A percentile compares a stretch with the other conserved stretches of the same genome.
Evolutionary conservation across 2,888 invertebrate species (phyloP).

Genomic region (Mycalesis mineus): DNA sequence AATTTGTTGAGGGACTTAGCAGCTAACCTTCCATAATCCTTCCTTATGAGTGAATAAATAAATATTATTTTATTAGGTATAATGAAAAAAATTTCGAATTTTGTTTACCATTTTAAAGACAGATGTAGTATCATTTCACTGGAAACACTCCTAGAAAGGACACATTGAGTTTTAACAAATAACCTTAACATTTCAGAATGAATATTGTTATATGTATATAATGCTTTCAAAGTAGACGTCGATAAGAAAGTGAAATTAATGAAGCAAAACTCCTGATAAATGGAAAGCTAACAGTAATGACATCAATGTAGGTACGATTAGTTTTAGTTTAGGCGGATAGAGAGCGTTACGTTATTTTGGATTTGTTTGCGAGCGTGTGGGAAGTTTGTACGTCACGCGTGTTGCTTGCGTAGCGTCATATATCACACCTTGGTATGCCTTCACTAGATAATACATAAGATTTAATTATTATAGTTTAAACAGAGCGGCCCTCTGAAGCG

Average conservation of each 20-base stretch:
- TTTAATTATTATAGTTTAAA: constrained; percentile 31
- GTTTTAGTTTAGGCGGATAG: constrained; percentile 67
- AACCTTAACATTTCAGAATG: constrained; percentile 35
- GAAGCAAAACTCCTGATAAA: constrained; percentile 3
- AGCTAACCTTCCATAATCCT: no score
- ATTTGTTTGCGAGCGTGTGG: constrained; percentile 55
- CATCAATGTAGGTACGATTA: constrained; percentile 53
- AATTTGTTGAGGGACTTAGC: no score
- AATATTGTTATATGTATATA: constrained; percentile 71
- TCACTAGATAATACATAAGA: constrained; percentile 53
- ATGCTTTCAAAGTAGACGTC: constrained; percentile 48
- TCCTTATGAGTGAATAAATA: no score
- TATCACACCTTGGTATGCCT: constrained; percentile 65
- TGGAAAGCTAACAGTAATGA: constrained; percentile 12
- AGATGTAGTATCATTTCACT: neutral
- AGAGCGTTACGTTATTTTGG: constrained; percentile 49
- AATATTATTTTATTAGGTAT: no score
- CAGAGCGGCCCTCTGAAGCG: constrained; percentile 36
- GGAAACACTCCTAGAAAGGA: neutral
- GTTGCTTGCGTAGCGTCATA: constrained; percentile 53
- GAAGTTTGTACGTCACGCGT: constrained; percentile 50
- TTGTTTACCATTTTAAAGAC: no score
- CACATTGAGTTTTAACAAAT: neutral
- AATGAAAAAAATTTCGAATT: no score
- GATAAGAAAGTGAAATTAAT: neutral